Percentiles rank a stretch among this genome's conserved stretches.
These are phyloP conservation scores for Siphlonurus alternatus DNA, from an alignment of 2,888 invertebrate genomes.

Conservation along the genomic window DNA sequence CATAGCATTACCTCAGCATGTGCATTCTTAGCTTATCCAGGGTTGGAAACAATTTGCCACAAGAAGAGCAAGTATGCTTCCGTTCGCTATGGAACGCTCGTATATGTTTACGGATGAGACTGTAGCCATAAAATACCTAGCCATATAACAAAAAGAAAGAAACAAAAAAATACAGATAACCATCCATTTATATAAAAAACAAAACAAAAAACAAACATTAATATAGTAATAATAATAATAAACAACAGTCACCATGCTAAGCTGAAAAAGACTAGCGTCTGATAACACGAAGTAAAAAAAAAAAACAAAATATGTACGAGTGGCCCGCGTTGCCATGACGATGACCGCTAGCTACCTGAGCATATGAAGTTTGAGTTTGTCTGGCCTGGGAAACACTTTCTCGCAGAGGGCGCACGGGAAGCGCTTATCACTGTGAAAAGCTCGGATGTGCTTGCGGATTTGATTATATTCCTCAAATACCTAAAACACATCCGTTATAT, in stretches of 20 bases:
- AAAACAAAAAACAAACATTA: slow-evolving; percentile 9
- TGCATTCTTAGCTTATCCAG: slow-evolving; percentile 55
- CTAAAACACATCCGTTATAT: slow-evolving; percentile 14
- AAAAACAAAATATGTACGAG: slow-evolving; percentile 8
- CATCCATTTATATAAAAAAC: slow-evolving; percentile 8
- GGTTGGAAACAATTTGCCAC: slow-evolving; percentile 50
- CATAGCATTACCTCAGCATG: slow-evolving; percentile 33
- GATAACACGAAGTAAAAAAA: slow-evolving; percentile 5
- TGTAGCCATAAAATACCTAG: slow-evolving; percentile 45
- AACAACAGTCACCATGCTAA: slow-evolving; percentile 10
- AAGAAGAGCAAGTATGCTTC: slow-evolving; percentile 47
- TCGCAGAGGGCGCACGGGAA: slow-evolving; percentile 30
- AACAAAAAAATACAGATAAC: slow-evolving; percentile 11
- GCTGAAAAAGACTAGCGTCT: slow-evolving; percentile 5
- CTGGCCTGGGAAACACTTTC: slow-evolving; percentile 31
- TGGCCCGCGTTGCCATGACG: background rate
- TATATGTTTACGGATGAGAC: slow-evolving; percentile 53
- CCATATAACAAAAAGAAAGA: slow-evolving; percentile 15
- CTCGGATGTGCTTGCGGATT: slow-evolving; percentile 31
- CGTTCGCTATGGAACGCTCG: slow-evolving; percentile 51
- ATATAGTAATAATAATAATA: slow-evolving; percentile 7
- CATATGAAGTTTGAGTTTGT: slow-evolving; percentile 33
- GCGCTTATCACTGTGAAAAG: slow-evolving; percentile 29
- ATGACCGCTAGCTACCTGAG: too few relatives aligned
- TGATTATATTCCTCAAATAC: slow-evolving; percentile 28